Base-by-base conservation (phyloP, 2,888 invertebrate genomes). In the Zaprionus bogoriensis region DNA sequence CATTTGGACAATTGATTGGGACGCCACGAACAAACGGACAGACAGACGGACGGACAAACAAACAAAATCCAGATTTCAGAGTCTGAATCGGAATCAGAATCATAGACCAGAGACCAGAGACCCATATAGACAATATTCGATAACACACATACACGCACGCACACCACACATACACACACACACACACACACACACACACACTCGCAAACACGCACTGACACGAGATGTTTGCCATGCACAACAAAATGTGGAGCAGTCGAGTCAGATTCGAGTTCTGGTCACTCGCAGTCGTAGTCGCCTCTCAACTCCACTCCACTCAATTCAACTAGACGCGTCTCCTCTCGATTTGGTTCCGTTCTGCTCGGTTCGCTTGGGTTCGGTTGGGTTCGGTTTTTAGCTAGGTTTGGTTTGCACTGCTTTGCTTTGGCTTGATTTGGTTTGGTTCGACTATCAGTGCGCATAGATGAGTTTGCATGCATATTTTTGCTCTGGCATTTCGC, bases 1-100 rank as follows among this genome's bases (percentile, higher is more conserved):
- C 80, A 86, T 83, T 80, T 71, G 80, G 80, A 80, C 86, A 80
- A 80, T 80, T 80, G 80, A 80, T 80, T 80, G 86, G 84, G 86
- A 78, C 79, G 76, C 69, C 76, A 69, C 61, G 62, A 53, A 48
- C 46, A 46, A 46, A 30, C 36, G 23, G 20, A 14, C 10, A 9
- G 23, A 42, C 20, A 17, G 19, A 54, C 38, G 23, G 42, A 25
- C 30, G 68, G 58, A 64, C 74, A 44, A 70, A 44, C 60, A 74
- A 72, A 72, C 70, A 74, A 64, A 44, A 60, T 64, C 52, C 74
- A 71, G 69, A 71, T 71, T 71, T 65, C 60, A 51, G 51, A 74
- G 65, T 64, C 65, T 53, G 39, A 25, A 32, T 32, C 32, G 53
- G 39, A 25, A 32, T 32, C 32, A 32, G 32, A 32, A 32, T 14